Percentiles rank a stretch among this genome's conserved stretches.
Evolutionary conservation across 1,140 invertebrate species (phyloP).

Genomic region (Papilio xuthus): DNA sequence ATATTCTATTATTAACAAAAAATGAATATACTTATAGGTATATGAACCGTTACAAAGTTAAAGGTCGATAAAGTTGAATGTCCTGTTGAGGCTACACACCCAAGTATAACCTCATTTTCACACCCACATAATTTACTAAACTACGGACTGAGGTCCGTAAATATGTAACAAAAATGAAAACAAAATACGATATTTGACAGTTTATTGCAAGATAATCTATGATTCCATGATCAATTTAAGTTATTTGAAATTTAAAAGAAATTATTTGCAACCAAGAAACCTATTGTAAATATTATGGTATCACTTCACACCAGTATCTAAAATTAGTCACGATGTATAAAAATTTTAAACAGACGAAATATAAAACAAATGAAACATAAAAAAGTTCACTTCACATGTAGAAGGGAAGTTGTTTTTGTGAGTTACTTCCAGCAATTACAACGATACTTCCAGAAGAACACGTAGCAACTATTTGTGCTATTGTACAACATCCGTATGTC

Average conservation of each 20-base stretch:
- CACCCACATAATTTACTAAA: background rate
- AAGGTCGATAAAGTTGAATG: conserved; percentile 6
- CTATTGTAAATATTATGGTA: too few relatives aligned
- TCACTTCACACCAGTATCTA: too few relatives aligned
- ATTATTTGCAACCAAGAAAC: too few relatives aligned
- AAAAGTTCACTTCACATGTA: background rate
- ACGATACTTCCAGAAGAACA: background rate
- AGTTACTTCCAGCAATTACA: conserved; percentile 3
- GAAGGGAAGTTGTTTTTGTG: background rate
- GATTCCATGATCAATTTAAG: background rate
- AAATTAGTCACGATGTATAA: too few relatives aligned
- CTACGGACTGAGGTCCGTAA: background rate
- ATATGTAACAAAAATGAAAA: background rate
- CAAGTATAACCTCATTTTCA: conserved; percentile 11
- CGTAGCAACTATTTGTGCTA: background rate
- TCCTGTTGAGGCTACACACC: background rate
- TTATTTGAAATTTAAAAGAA: too few relatives aligned
- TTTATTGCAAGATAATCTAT: background rate
- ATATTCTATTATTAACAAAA: background rate
- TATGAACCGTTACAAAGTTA: conserved; percentile 6
- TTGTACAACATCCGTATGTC: background rate
- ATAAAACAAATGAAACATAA: background rate
- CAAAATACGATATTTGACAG: too few relatives aligned
- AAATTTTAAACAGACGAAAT: background rate
- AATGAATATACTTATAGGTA: background rate